A percentile compares a stretch with the other conserved stretches of the same genome.
Conservation (phyloP, 2,797 vertebrate species). For the Eremophila alpestris region DNA sequence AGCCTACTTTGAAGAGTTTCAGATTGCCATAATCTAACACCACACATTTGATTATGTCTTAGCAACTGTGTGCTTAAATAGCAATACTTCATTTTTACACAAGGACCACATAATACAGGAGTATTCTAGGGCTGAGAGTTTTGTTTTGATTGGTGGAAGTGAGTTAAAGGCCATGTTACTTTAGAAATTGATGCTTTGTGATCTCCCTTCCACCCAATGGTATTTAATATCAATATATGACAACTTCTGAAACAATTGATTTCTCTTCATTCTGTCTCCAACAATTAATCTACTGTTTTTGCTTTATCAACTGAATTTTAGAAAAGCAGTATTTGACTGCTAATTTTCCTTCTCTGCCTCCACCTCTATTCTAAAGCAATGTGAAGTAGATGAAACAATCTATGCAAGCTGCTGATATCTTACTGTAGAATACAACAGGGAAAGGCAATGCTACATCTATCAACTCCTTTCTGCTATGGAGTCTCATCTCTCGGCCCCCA, state of each 20-base stretch:
- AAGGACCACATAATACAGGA: background rate
- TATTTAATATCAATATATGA: background rate
- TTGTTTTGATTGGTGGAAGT: background rate
- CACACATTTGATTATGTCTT: background rate
- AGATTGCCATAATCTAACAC: background rate
- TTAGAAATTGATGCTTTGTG: background rate
- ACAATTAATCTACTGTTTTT: background rate
- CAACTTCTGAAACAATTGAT: background rate
- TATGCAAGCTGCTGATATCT: background rate
- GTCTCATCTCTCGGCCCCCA: background rate
- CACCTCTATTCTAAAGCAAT: background rate
- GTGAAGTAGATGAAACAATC: background rate
- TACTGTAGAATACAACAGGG: background rate
- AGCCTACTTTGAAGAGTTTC: background rate
- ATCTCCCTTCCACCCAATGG: rapidly evolving
- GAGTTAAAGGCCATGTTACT: background rate
- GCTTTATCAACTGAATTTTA: background rate
- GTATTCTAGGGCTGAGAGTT: background rate
- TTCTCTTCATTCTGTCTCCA: background rate
- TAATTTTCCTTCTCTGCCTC: background rate
- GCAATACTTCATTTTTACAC: background rate
- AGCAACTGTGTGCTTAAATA: background rate
- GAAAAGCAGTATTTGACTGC: slow-evolving; percentile 10
- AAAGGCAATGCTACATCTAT: background rate
- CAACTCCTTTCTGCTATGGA: background rate